Evolutionary conservation across 1,140 invertebrate species (phyloP).

Genomic region (Hestina assimilis): DNA sequence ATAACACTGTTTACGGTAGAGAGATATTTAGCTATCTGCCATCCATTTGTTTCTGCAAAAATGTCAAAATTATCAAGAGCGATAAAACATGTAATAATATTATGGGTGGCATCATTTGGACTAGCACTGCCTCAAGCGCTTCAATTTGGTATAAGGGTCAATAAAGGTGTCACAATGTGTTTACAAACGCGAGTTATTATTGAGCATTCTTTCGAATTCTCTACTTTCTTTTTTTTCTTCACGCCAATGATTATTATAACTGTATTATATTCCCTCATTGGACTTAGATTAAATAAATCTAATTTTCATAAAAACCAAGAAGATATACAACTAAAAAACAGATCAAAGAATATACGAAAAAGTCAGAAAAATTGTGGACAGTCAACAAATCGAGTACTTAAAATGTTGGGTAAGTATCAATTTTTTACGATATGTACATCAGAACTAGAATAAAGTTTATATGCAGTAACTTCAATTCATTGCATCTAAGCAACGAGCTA

Average conservation of each 20-base stretch:
- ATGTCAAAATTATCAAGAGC: conserved; percentile 90
- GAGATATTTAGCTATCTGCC: conserved; percentile 88
- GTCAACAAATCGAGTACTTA: conserved; percentile 78
- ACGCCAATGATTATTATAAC: conserved; percentile 92
- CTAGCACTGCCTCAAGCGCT: conserved; percentile 86
- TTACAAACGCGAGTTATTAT: conserved; percentile 81
- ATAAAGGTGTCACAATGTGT: conserved; percentile 42
- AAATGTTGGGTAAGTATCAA: conserved; percentile 80
- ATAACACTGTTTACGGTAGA: conserved; percentile 91
- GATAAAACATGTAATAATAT: conserved; percentile 84
- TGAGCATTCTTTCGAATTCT: conserved; percentile 89
- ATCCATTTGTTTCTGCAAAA: conserved; percentile 87
- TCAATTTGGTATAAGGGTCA: not conserved
- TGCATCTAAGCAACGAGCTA: too few relatives aligned
- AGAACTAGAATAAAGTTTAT: too few relatives aligned
- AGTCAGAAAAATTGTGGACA: conserved; percentile 63
- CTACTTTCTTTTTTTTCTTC: conserved; percentile 91
- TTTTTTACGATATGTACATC: not conserved
- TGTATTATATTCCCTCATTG: conserved; percentile 91
- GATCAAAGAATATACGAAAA: conserved; percentile 35
- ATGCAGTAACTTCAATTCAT: too few relatives aligned
- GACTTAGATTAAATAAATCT: conserved; percentile 84
- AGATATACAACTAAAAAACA: conserved; percentile 34
- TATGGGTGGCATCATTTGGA: conserved; percentile 85
- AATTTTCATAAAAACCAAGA: conserved; percentile 76